Conservation (phyloP, 2,888 invertebrate genomes). For the Gasteruption jaculator region DNA sequence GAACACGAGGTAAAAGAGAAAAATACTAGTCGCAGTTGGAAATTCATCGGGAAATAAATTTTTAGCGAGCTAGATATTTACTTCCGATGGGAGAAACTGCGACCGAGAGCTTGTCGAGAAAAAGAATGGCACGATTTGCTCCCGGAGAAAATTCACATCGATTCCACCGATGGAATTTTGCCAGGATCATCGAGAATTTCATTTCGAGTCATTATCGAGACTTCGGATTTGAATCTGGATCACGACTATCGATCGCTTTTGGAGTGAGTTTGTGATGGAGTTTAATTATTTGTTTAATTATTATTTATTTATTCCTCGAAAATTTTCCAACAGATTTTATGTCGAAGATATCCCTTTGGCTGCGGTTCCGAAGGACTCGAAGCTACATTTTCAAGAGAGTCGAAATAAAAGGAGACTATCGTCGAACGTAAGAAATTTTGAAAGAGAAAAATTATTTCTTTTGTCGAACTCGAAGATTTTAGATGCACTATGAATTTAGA, state of each 20-base stretch:
- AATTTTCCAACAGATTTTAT: constrained; percentile 46
- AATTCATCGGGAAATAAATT: no score
- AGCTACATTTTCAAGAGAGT: constrained; percentile 25
- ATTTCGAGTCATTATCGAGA: constrained; percentile 27
- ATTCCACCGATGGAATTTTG: constrained; percentile 33
- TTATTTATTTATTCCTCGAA: no score
- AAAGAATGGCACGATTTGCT: constrained; percentile 29
- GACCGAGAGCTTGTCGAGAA: no score
- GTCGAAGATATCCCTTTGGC: constrained; percentile 45
- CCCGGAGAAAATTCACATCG: constrained; percentile 32
- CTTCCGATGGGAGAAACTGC: constrained; percentile 41
- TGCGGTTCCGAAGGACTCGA: constrained; percentile 31
- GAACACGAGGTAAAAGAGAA: no score
- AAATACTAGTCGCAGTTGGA: no score
- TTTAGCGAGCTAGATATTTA: constrained; percentile 30
- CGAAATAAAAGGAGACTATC: constrained; percentile 25
- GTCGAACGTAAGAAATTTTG: constrained; percentile 23
- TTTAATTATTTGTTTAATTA: constrained; percentile 4
- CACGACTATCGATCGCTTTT: constrained; percentile 9
- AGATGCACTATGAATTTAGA: constrained; percentile 24
- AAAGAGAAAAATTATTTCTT: constrained; percentile 1
- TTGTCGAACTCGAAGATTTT: no score
- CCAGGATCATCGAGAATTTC: constrained; percentile 33
- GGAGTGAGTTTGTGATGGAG: no score
- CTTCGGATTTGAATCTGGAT: constrained; percentile 2